Evolutionary conservation across 53 echinoderm and acorn worm species (phyloP).

Genomic region (Crossaster papposus): DNA sequence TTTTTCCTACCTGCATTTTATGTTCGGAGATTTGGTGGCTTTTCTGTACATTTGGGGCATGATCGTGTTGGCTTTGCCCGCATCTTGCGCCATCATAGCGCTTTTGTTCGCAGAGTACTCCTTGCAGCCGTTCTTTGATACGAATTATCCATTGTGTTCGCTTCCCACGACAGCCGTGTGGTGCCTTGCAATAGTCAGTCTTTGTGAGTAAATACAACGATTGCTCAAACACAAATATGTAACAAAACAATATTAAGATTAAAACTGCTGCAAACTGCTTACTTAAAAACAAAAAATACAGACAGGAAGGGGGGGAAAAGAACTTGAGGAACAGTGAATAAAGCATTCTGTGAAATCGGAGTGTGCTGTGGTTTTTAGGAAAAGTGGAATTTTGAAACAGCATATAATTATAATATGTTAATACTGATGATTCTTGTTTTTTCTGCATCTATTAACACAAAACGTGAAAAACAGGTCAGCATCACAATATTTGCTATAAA

Average conservation of each 20-base stretch:
- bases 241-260: background rate
- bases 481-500: too few relatives aligned
- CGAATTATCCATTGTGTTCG: slow-evolving; percentile 34
- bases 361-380: too few relatives aligned
- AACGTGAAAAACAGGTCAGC: too few relatives aligned
- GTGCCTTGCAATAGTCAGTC: slow-evolving; percentile 50
- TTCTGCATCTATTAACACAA: too few relatives aligned
- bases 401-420: too few relatives aligned
- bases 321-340: too few relatives aligned
- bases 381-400: too few relatives aligned
- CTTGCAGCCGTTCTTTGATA: slow-evolving; percentile 70
- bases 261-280: too few relatives aligned
- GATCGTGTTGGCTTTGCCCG: slow-evolving; percentile 65
- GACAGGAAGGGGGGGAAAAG: too few relatives aligned
- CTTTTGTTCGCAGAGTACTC: slow-evolving; percentile 67
- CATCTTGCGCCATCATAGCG: slow-evolving; percentile 52
- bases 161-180: slow-evolving; percentile 25
- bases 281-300: too few relatives aligned
- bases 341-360: too few relatives aligned
- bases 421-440: too few relatives aligned
- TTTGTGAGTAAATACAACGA: slow-evolving; percentile 49
- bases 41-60: slow-evolving; percentile 70
- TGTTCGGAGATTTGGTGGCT: slow-evolving; percentile 67
- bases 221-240: background rate
- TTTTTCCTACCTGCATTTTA: slow-evolving; percentile 68